Base-by-base conservation (phyloP, 2,888 invertebrate species). In the Amiota minor region DNA sequence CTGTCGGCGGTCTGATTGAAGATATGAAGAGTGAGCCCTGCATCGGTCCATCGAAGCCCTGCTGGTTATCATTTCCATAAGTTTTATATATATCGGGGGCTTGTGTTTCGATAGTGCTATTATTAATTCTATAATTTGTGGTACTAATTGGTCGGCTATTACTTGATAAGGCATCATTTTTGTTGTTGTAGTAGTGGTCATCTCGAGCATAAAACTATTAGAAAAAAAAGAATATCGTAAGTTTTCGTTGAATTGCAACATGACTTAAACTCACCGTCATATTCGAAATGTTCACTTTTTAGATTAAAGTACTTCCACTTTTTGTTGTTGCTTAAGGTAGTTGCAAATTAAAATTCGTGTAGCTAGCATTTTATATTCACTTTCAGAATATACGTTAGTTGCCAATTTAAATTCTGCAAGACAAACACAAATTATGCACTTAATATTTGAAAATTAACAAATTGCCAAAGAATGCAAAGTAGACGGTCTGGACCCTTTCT, bases 121-220 rank as follows among this genome's bases (percentile, higher is more conserved):
- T 79, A 78, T 75, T 80, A 73, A 76, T 79, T 70, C 76, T 81
- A 79, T 82, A 83, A 74, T 80, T 81, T 76, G 81, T 83, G 79
- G 77, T 88, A 75, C 81, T 92, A 86, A 92, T 91, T 80, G 95
- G 95, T 88, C 95, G 91, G 90, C 95, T 95, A 90, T 95, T 95
- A 90, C 95, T 95, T 89, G 93, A 95, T 83, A 96, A 91, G 80
- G 93, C 93, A 90, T 93, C 93, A 86, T 92, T 92, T 89, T 92
- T 91, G 77, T 86, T 85, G 79, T 84, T 87, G 76, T 83, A 83
- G 80, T 83, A 83, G 76, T 84, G 83, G 78, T 86, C 86, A 74
- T 84, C 85, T 76, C 80, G 85, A 76, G 83, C 85, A 82, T 85
- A 87, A 79, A 87, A 88, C 89, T 89, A 74, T 8, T 81, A 79